These are phyloP conservation scores for Ceratina japonica DNA, from an alignment of 1,140 invertebrate genomes.

Conservation along the genomic window DNA sequence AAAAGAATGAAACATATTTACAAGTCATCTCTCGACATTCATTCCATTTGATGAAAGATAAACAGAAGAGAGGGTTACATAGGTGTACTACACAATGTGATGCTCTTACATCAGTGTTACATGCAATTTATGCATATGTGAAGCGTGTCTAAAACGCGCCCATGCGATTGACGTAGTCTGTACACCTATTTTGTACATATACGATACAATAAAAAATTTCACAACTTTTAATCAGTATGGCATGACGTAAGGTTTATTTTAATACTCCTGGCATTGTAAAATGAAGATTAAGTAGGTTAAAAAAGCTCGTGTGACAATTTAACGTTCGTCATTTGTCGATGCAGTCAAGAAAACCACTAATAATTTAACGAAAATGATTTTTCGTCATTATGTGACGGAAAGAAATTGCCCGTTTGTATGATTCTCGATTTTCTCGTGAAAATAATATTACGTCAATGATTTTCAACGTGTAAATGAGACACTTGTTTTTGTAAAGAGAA, in stretches of 20 bases:
- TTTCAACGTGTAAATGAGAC: slow-evolving; percentile 1
- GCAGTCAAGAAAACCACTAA: background rate
- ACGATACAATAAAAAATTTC: slow-evolving; percentile 77
- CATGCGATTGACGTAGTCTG: slow-evolving; percentile 75
- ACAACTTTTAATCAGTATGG: slow-evolving; percentile 69
- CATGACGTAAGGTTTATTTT: slow-evolving; percentile 51
- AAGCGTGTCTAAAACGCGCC: slow-evolving; percentile 64
- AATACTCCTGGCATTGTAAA: background rate
- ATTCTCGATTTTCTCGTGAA: background rate
- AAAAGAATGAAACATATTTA: slow-evolving; percentile 45
- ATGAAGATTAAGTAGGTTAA: background rate
- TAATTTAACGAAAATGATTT: slow-evolving; percentile 27
- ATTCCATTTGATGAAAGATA: slow-evolving; percentile 72
- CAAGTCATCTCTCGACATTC: slow-evolving; percentile 65
- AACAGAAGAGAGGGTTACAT: slow-evolving; percentile 58
- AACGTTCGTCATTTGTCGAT: slow-evolving; percentile 20
- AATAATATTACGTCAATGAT: slow-evolving; percentile 11
- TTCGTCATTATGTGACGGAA: slow-evolving; percentile 27
- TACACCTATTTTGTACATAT: slow-evolving; percentile 80
- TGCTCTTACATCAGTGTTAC: slow-evolving; percentile 61
- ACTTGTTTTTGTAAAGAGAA: background rate
- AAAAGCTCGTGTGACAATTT: background rate
- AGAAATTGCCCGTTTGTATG: slow-evolving; percentile 28
- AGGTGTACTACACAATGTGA: slow-evolving; percentile 65
- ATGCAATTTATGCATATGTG: slow-evolving; percentile 58